phyloP scores from a whole-genome alignment of 2,888 invertebrate species.

The Spisula solida region DNA sequence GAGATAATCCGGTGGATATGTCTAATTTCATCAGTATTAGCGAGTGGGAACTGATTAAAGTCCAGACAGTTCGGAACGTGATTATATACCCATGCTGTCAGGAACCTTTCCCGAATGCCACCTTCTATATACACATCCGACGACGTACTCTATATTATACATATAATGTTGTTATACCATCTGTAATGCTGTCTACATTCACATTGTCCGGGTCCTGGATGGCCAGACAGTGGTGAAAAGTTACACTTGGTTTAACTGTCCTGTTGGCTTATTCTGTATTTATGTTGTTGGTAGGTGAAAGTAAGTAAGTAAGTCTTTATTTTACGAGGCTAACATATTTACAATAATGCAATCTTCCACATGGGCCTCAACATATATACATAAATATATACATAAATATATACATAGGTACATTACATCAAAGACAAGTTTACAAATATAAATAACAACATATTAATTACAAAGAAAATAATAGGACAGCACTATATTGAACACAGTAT shows the following conservation, averaged over 20 bases:
- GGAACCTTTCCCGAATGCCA: conserved; percentile 87
- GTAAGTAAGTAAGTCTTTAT: too few relatives aligned
- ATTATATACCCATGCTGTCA: conserved; percentile 86
- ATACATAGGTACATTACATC: too few relatives aligned
- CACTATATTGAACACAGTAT: too few relatives aligned
- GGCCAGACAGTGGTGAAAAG: conserved; percentile 87
- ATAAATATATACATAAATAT: too few relatives aligned
- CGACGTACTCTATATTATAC: conserved; percentile 87
- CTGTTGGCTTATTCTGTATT: conserved; percentile 81
- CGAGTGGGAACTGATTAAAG: conserved; percentile 85
- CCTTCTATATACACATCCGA: conserved; percentile 89
- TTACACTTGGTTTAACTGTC: conserved; percentile 87
- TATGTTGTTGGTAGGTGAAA: too few relatives aligned
- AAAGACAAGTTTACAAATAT: too few relatives aligned
- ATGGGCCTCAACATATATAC: too few relatives aligned
- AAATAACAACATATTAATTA: too few relatives aligned
- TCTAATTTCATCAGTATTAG: conserved; percentile 85
- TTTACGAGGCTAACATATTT: too few relatives aligned
- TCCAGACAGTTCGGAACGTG: conserved; percentile 82
- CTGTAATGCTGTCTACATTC: conserved; percentile 87
- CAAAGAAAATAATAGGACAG: too few relatives aligned
- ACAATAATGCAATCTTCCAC: too few relatives aligned
- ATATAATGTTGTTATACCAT: conserved; percentile 87
- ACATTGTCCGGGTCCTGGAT: conserved; percentile 88
- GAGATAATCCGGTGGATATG: conserved; percentile 83